Conservation (phyloP, 1,140 invertebrate species). For the Zaprionus gabonicus region DNA sequence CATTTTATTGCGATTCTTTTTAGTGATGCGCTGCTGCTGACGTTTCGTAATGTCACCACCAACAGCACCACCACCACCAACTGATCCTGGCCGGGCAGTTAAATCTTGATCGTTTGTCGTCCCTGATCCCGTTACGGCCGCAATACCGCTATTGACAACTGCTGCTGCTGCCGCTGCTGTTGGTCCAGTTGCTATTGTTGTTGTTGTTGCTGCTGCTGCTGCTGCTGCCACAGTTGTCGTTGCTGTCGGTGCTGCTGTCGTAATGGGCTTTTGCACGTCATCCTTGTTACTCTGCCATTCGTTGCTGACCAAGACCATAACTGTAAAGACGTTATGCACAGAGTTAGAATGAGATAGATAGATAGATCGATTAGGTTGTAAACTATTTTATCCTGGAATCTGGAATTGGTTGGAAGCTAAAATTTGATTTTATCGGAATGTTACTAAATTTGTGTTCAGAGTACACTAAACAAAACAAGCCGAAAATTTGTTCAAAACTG, state of each 20-base stretch:
- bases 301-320: slow-evolving; percentile 74
- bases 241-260: slow-evolving; percentile 25
- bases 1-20: slow-evolving; percentile 54
- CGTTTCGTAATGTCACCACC: slow-evolving; percentile 14
- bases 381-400: too few relatives aligned
- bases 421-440: slow-evolving; percentile 41
- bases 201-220: background rate
- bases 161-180: slow-evolving; percentile 13
- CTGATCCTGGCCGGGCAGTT: slow-evolving; percentile 12
- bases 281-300: slow-evolving; percentile 66
- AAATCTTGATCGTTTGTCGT: slow-evolving; percentile 4
- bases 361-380: too few relatives aligned
- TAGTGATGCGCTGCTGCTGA: slow-evolving; percentile 26
- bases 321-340: slow-evolving; percentile 34
- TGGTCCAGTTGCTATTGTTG: slow-evolving; percentile 12
- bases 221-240: slow-evolving; percentile 11
- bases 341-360: slow-evolving; percentile 1
- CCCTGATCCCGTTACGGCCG: background rate
- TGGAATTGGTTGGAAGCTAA: slow-evolving; percentile 10
- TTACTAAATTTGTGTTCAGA: slow-evolving; percentile 27
- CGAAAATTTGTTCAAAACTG: slow-evolving; percentile 11
- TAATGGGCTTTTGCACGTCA: slow-evolving; percentile 51
- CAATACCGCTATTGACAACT: slow-evolving; percentile 17
- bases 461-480: slow-evolving; percentile 24
- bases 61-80: background rate